Evolutionary conservation across 2,113 vertebrate species (phyloP).

Genomic region (Spea multiplicata): DNA sequence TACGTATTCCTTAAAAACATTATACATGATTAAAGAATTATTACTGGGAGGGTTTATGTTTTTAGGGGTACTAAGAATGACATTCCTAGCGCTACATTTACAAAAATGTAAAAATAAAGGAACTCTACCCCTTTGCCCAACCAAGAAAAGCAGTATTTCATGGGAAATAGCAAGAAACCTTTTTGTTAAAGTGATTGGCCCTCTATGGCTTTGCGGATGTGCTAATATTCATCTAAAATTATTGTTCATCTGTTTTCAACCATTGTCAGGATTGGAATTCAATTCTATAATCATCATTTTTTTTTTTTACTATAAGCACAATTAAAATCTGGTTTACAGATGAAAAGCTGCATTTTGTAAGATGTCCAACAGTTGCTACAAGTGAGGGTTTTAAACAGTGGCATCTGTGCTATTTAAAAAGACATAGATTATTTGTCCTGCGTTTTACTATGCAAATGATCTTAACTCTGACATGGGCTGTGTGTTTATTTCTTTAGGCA

Average conservation of each 20-base stretch:
- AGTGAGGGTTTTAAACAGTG: slow-evolving; percentile 1
- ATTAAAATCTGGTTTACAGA: not conserved
- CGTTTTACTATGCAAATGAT: slow-evolving; percentile 7
- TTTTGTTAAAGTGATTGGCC: too few species aligned
- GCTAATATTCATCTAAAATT: not conserved
- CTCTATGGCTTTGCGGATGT: too few species aligned
- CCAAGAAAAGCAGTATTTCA: too few species aligned
- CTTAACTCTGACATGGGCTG: not conserved
- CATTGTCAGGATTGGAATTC: not conserved
- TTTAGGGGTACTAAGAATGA: too few species aligned
- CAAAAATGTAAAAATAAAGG: too few species aligned
- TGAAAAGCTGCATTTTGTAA: not conserved
- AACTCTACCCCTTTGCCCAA: too few species aligned
- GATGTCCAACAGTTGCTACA: slow-evolving; percentile 3
- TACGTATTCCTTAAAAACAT: too few species aligned
- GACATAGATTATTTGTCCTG: slow-evolving; percentile 11
- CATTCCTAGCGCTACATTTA: too few species aligned
- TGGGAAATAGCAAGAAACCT: too few species aligned
- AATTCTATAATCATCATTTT: slow-evolving; percentile 9
- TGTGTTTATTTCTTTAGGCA: slow-evolving; percentile 13
- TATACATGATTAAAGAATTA: too few species aligned
- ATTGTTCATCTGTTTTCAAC: slow-evolving; percentile 5
- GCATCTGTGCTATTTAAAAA: slow-evolving; percentile 13
- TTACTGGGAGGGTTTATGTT: too few species aligned
- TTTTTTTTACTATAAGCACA: not conserved